These are phyloP conservation scores for Dendrolimus houi DNA, from an alignment of 2,888 invertebrate genomes.

Conservation along the genomic window DNA sequence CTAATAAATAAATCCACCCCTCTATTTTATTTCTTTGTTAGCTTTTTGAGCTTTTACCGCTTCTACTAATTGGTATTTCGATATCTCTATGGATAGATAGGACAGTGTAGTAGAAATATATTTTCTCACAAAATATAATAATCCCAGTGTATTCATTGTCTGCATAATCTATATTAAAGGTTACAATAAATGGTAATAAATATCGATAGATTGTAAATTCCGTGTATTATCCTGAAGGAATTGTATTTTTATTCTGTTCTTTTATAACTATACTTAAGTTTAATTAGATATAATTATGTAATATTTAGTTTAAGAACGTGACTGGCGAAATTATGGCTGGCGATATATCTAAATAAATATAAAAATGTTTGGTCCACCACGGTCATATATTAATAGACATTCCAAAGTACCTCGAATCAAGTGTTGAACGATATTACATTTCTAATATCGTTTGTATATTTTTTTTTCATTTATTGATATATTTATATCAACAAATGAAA, in stretches of 20 bases:
- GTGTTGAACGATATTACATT: not conserved
- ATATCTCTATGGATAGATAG: constrained; percentile 8
- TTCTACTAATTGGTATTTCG: constrained; percentile 5
- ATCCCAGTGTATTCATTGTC: not conserved
- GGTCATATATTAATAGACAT: not conserved
- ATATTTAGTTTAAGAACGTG: not conserved
- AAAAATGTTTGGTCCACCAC: not conserved
- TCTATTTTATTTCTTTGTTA: not conserved
- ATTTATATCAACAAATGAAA: too few species aligned
- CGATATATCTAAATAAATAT: not conserved
- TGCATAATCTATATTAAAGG: not conserved
- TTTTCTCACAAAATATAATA: constrained; percentile 9
- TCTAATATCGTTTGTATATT: too few species aligned
- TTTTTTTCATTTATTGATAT: too few species aligned
- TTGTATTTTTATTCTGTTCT: not conserved
- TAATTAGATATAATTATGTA: not conserved
- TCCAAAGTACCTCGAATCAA: not conserved
- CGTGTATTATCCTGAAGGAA: not conserved
- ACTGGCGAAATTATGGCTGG: not conserved
- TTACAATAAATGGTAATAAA: not conserved
- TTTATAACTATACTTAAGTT: not conserved
- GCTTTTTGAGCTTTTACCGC: constrained; percentile 9
- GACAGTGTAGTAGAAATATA: constrained; percentile 13
- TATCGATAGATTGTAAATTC: not conserved
- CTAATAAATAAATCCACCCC: too few species aligned